These are phyloP conservation scores for Corydoras maculifer DNA, from an alignment of 2,113 vertebrate species.

Conservation along the genomic window DNA sequence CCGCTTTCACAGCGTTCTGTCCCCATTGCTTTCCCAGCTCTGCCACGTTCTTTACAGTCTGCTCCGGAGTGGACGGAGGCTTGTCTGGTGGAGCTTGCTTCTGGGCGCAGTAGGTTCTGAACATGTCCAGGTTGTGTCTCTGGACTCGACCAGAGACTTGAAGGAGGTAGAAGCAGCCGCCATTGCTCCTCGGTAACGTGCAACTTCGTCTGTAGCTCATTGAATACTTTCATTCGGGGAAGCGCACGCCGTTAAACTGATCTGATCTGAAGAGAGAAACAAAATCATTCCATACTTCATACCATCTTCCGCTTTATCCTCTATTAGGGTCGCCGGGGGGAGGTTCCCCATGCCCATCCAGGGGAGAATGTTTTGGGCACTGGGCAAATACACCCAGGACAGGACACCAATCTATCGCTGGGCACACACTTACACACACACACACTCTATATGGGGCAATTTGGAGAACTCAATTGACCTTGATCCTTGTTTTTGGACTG, in stretches of 20 bases:
- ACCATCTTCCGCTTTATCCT: no score
- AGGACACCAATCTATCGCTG: no score
- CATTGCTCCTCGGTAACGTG: constrained; percentile 54
- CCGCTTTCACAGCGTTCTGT: constrained; percentile 58
- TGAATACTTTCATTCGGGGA: constrained; percentile 22
- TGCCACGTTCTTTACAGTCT: constrained; percentile 54
- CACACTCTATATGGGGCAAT: no score
- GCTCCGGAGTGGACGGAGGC: constrained; percentile 49
- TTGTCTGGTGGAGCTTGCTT: constrained; percentile 47
- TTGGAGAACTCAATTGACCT: no score
- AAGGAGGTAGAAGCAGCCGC: constrained; percentile 48
- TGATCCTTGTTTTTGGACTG: no score
- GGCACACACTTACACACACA: no score
- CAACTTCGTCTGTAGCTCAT: constrained; percentile 63
- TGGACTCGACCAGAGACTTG: constrained; percentile 47
- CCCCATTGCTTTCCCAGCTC: constrained; percentile 66
- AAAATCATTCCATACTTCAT: neutral
- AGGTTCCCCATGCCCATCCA: no score
- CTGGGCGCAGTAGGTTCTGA: constrained; percentile 64
- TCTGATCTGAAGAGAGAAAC: constrained; percentile 2
- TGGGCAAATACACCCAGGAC: no score
- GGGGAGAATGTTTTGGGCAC: no score
- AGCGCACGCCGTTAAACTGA: constrained; percentile 7
- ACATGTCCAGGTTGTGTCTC: constrained; percentile 36
- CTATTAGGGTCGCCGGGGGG: no score